Conservation (phyloP, 2,888 invertebrate species). For the Scelioninae gen. 2 region DNA sequence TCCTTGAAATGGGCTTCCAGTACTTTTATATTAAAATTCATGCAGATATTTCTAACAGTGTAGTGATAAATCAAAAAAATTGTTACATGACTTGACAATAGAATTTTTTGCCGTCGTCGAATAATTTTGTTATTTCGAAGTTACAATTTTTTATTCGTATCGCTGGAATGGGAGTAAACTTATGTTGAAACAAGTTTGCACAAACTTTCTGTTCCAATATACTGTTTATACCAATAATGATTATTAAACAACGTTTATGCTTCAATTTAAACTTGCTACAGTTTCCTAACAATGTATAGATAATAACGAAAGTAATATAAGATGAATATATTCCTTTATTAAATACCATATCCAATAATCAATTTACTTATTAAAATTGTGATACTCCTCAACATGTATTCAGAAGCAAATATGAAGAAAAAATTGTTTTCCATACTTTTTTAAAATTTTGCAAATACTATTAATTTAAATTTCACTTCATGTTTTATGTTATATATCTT, state of each 20-base stretch:
- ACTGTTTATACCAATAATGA: conserved; percentile 39
- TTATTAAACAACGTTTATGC: conserved; percentile 47
- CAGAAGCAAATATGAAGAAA: too few species aligned
- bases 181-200: conserved; percentile 32
- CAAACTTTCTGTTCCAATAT: conserved; percentile 39
- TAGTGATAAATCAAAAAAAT: too few species aligned
- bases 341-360: background rate
- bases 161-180: conserved; percentile 33
- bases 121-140: conserved; percentile 35
- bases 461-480: too few species aligned
- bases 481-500: too few species aligned
- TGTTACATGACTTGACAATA: conserved; percentile 11
- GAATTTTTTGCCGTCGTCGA: conserved; percentile 12
- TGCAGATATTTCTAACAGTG: conserved; percentile 2
- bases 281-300: conserved; percentile 20
- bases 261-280: conserved; percentile 38
- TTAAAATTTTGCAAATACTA: too few species aligned
- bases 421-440: too few species aligned
- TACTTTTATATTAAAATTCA: too few species aligned
- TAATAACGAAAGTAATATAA: conserved; percentile 13
- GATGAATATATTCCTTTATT: conserved; percentile 3
- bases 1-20: too few species aligned
- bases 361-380: conserved; percentile 5
- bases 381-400: too few species aligned
- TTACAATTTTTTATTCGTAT: conserved; percentile 40